Evolutionary conservation across 2,888 invertebrate species (phyloP), one percentile per base, ranked within the genome.

Genomic region (Dynastes hyllus): DNA sequence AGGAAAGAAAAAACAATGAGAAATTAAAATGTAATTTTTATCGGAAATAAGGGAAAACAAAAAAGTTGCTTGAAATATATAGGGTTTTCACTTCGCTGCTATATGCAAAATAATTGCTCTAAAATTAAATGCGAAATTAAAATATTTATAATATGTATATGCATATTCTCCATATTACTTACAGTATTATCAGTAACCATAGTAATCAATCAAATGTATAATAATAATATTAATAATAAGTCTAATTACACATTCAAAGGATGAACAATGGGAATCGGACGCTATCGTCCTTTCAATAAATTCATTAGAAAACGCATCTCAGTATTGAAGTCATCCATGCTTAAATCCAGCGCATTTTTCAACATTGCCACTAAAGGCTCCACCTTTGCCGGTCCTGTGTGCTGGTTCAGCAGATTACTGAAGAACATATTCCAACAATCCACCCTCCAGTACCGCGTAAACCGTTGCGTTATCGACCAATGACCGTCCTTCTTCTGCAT

Each of bases 371-470:
- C 82, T 65, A 88, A 81, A 9, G 84, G 81, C 13, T 83, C 85
- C 3, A 76, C 76, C 81, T 88, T 86, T n/a, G 88, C 87, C 11
- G 86, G 86, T 11, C 88, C 87, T 8, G 84, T 84, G 78, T 88
- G 88, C 81, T 88, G 88, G 89, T 98, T 98, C 77, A 98, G 90
- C 81, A 97, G 89, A 50, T 92, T 92, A 55, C 93, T 92, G 87
- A 97, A 97, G 86, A 97, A 93, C 82, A 92, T 92, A 84, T 94
- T 94, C 97, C 97, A 97, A 79, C 94, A 89, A 80, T 91, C 91
- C 9, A 81, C 67, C 27, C 77, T 51, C 76, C 61, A 70, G 71
- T 87, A 88, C 71, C 88, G 82, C n/a, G 86, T 85, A 50, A 89
- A 85, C 6, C 86, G 84, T 75, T 86, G 85, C 29, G 85, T 84